Percentiles rank a stretch among this genome's conserved stretches.
phyloP scores from a whole-genome alignment of 2,797 vertebrate genomes.

The Poecile montanus region DNA sequence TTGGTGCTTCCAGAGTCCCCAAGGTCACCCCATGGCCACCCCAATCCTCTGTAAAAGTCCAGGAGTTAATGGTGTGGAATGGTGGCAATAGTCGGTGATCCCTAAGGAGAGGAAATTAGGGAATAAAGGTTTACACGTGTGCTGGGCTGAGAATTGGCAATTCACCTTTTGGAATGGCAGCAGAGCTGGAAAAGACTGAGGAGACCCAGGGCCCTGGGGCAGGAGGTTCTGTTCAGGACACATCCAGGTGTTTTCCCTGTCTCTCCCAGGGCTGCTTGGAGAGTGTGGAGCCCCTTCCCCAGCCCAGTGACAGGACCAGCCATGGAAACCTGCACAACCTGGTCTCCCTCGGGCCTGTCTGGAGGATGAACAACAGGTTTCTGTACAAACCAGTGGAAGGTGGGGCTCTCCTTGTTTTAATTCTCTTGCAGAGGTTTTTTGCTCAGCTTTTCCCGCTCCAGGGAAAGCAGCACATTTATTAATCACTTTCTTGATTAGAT shows the following conservation, averaged over 20 bases:
- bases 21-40: neutral
- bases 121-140: no score
- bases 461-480: neutral
- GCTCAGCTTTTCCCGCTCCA: neutral
- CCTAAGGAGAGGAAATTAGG: neutral
- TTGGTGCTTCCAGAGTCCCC: neutral
- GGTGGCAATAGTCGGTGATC: neutral
- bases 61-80: neutral
- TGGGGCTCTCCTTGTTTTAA: neutral
- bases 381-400: neutral
- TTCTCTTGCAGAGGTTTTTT: neutral
- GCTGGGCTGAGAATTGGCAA: neutral
- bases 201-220: neutral
- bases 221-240: neutral
- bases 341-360: conserved; percentile 31
- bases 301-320: neutral
- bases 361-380: neutral
- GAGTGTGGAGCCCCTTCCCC: neutral
- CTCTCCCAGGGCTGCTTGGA: conserved; percentile 21
- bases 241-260: neutral
- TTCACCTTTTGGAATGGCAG: neutral
- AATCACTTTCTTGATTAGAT: neutral
- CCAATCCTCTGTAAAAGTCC: neutral
- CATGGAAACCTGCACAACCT: neutral
- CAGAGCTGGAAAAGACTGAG: neutral